These are phyloP conservation scores for Eospalax fontanierii DNA, from an alignment of 2,797 vertebrate genomes.

Conservation along the genomic window DNA sequence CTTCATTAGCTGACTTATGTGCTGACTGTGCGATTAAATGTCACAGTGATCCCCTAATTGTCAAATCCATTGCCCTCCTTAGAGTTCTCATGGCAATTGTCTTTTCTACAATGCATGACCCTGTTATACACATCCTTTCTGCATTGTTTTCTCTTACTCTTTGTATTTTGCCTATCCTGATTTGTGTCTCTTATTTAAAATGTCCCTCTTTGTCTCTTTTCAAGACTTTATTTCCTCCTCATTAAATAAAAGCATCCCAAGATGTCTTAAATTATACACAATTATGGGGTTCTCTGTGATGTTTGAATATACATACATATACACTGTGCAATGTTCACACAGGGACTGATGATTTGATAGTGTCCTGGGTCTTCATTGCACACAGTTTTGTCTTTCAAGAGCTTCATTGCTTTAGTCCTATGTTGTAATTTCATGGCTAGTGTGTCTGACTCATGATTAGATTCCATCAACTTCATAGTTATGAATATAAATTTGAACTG, in stretches of 20 bases:
- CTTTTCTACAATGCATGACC: slow-evolving; percentile 36
- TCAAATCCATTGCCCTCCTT: not conserved
- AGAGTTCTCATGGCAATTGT: not conserved
- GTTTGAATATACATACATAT: not conserved
- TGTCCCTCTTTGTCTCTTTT: not conserved
- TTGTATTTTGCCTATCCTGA: accelerated
- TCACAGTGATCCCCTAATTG: slow-evolving; percentile 62
- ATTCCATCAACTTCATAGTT: not conserved
- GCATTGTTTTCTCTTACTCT: not conserved
- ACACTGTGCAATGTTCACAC: not conserved
- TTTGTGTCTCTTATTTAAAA: not conserved
- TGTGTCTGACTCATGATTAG: not conserved
- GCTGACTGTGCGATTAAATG: slow-evolving; percentile 59
- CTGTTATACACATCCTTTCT: not conserved
- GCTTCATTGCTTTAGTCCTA: not conserved
- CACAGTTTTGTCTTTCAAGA: not conserved
- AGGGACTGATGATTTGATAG: not conserved
- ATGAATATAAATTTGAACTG: not conserved
- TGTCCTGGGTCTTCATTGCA: too few relatives aligned
- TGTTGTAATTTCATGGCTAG: not conserved
- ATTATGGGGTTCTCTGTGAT: not conserved
- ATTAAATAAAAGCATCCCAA: not conserved
- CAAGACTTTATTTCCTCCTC: not conserved
- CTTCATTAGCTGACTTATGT: slow-evolving; percentile 76
- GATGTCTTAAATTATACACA: not conserved